phyloP scores from a whole-genome alignment of 2,888 invertebrate species.

The Acholoe squamosa region DNA sequence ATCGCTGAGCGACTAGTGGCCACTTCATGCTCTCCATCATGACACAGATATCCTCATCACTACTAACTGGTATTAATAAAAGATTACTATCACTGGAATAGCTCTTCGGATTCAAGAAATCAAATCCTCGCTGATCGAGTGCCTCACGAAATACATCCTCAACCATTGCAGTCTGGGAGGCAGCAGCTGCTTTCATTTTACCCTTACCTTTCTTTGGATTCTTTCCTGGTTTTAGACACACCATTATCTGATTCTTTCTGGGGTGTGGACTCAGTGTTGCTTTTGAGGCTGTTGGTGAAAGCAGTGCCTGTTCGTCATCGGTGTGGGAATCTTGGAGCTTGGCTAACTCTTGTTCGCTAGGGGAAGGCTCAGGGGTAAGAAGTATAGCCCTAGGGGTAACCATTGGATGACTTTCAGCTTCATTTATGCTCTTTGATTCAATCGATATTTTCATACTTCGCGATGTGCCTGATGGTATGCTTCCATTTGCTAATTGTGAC shows the following conservation, averaged over 20 bases:
- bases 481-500: not conserved
- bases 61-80: not conserved
- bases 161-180: not conserved
- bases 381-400: constrained; percentile 32
- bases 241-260: not conserved
- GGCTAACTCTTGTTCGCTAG: not conserved
- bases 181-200: not conserved
- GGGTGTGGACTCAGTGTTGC: not conserved
- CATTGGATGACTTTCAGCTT: not conserved
- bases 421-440: not conserved
- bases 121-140: constrained; percentile 28
- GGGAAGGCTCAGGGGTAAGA: constrained; percentile 7
- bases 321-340: not conserved
- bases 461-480: not conserved
- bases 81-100: not conserved
- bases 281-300: not conserved
- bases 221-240: constrained; percentile 29
- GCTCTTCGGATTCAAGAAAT: not conserved
- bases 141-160: not conserved
- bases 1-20: constrained; percentile 9
- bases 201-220: not conserved
- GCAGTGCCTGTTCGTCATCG: not conserved
- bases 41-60: constrained; percentile 31
- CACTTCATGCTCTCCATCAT: constrained; percentile 38
- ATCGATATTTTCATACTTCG: not conserved